A percentile compares a stretch with the other conserved stretches of the same genome.
These are phyloP conservation scores for Copsychus sechellarum DNA, from an alignment of 2,113 vertebrate genomes.

Conservation along the genomic window DNA sequence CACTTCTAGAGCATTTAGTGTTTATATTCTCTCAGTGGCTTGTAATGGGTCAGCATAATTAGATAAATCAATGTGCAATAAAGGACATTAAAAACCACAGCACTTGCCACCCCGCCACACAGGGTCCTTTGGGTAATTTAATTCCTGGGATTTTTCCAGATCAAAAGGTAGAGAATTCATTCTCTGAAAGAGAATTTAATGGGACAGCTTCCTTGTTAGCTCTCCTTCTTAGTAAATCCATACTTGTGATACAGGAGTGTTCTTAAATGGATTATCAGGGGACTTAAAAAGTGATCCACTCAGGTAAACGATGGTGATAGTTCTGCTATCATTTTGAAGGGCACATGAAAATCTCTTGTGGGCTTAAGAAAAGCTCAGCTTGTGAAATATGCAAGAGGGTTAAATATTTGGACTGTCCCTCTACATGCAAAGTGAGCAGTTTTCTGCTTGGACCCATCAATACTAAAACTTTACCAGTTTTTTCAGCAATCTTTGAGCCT, in stretches of 20 bases:
- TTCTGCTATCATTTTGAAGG: background rate
- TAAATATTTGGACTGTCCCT: constrained; percentile 53
- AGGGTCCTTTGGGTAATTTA: background rate
- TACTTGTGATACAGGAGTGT: background rate
- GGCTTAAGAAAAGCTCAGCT: background rate
- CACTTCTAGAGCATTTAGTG: background rate
- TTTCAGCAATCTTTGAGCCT: background rate
- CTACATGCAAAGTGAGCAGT: background rate
- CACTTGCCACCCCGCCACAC: background rate
- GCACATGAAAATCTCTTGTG: background rate
- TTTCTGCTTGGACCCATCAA: background rate
- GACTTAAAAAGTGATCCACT: background rate
- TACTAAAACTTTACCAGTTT: constrained; percentile 1
- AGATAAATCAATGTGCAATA: background rate
- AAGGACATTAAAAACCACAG: background rate
- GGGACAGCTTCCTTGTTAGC: background rate
- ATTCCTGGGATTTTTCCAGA: background rate
- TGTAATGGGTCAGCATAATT: background rate
- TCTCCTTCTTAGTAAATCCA: background rate
- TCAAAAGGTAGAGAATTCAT: background rate
- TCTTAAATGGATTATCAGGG: background rate
- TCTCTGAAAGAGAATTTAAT: background rate
- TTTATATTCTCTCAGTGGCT: background rate
- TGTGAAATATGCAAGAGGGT: constrained; percentile 40
- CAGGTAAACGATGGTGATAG: background rate